Conservation (phyloP, 2,888 invertebrate genomes). For the Odontothrips loti region DNA sequence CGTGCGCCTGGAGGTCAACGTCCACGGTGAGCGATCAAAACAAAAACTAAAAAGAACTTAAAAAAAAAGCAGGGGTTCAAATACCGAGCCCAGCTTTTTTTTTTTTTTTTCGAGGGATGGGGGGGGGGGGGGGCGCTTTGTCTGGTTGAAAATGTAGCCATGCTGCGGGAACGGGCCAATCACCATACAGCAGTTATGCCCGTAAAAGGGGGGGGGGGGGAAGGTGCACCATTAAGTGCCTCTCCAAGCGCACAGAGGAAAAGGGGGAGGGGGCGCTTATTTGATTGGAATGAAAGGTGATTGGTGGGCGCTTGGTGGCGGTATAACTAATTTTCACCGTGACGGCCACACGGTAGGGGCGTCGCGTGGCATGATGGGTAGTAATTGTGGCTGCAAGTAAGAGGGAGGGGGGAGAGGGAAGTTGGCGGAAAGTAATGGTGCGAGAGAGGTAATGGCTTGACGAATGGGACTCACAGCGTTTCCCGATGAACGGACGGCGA, state of each 20-base stretch:
- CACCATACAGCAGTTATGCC: background rate
- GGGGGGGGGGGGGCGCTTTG: too few relatives aligned
- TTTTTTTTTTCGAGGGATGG: background rate
- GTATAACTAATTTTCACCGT: background rate
- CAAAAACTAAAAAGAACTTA: too few relatives aligned
- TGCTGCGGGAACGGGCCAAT: background rate
- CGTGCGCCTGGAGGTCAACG: slow-evolving; percentile 37
- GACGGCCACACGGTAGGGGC: background rate
- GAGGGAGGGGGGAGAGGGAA: background rate
- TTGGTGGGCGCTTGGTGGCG: background rate
- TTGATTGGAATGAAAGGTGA: slow-evolving; percentile 25
- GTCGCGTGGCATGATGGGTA: background rate
- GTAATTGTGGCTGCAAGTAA: background rate
- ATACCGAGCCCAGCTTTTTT: background rate
- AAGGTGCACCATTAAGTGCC: background rate
- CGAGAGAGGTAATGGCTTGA: background rate
- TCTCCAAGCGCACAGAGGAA: background rate
- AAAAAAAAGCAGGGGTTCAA: too few relatives aligned
- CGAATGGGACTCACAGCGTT: background rate
- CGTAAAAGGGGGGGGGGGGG: background rate
- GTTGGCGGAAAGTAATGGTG: background rate
- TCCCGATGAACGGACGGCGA: background rate
- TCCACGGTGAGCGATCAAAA: slow-evolving; percentile 38
- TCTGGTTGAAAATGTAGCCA: background rate
- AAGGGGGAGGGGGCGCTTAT: background rate